Evolutionary conservation across 2,797 vertebrate species (phyloP).

Genomic region (Coilia nasus): DNA sequence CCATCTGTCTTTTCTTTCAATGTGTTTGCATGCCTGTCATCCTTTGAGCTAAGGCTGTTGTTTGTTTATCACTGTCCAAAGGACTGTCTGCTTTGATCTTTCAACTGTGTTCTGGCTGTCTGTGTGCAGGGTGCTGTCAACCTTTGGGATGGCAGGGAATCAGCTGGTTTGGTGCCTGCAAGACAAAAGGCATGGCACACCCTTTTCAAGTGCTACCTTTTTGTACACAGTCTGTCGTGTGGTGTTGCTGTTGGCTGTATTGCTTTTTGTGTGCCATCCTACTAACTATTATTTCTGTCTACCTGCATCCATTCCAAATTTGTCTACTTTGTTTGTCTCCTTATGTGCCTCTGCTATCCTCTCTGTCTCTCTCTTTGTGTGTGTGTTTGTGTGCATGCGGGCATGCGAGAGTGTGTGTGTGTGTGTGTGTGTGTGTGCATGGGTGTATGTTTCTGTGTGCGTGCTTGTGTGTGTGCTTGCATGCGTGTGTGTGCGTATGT

Average conservation of each 20-base stretch:
- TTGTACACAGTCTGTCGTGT: background rate
- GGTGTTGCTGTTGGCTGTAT: background rate
- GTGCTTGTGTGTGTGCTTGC: no score
- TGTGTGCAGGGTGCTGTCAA: background rate
- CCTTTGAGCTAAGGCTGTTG: background rate
- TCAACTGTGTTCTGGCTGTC: background rate
- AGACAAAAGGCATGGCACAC: background rate
- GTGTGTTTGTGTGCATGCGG: background rate
- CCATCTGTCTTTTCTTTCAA: background rate
- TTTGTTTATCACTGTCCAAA: constrained; percentile 12
- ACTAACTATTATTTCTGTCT: background rate
- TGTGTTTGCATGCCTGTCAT: background rate
- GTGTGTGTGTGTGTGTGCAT: background rate
- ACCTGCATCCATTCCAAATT: background rate
- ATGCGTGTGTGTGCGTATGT: background rate
- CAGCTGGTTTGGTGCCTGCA: background rate
- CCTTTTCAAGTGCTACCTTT: background rate
- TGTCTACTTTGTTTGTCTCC: background rate
- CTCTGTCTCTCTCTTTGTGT: background rate
- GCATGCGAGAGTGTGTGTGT: background rate
- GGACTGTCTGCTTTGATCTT: background rate
- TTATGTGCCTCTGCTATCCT: background rate
- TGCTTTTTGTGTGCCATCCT: background rate
- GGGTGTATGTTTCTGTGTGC: no score
- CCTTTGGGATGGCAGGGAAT: background rate